phyloP scores from a whole-genome alignment of 2,113 vertebrate species.

The Eulemur rufifrons region DNA sequence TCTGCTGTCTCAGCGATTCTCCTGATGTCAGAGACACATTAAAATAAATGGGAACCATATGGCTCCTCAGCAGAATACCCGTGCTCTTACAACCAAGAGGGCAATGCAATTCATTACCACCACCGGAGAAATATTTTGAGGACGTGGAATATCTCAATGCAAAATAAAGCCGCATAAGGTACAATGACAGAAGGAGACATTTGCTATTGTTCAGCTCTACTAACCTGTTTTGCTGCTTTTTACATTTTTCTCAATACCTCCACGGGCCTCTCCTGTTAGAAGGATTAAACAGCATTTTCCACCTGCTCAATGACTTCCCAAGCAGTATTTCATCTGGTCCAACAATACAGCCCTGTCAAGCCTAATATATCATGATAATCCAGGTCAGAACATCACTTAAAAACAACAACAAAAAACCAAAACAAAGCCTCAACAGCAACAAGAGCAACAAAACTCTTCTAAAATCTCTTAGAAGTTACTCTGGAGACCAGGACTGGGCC shows the following conservation, averaged over 20 bases:
- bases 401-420: background rate
- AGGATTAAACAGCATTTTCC: slow-evolving; percentile 75
- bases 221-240: slow-evolving; percentile 60
- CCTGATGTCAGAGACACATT: slow-evolving; percentile 89
- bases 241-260: slow-evolving; percentile 60
- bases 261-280: slow-evolving; percentile 50
- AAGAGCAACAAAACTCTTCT: slow-evolving; percentile 16
- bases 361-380: slow-evolving; percentile 61
- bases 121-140: slow-evolving; percentile 76
- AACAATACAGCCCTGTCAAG: slow-evolving; percentile 65
- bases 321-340: slow-evolving; percentile 64
- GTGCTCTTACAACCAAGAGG: slow-evolving; percentile 80
- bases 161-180: slow-evolving; percentile 58
- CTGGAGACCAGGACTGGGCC: slow-evolving; percentile 25
- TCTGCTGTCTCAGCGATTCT: slow-evolving; percentile 88
- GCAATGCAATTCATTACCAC: slow-evolving; percentile 88
- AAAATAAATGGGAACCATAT: slow-evolving; percentile 94
- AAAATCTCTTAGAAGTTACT: background rate
- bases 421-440: background rate
- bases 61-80: slow-evolving; percentile 84
- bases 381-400: slow-evolving; percentile 53
- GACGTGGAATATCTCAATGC: slow-evolving; percentile 73
- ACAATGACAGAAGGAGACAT: slow-evolving; percentile 56
- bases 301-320: slow-evolving; percentile 73
- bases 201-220: slow-evolving; percentile 65